Conservation (phyloP, 2,797 vertebrate genomes). For the Coregonus suidteri region DNA sequence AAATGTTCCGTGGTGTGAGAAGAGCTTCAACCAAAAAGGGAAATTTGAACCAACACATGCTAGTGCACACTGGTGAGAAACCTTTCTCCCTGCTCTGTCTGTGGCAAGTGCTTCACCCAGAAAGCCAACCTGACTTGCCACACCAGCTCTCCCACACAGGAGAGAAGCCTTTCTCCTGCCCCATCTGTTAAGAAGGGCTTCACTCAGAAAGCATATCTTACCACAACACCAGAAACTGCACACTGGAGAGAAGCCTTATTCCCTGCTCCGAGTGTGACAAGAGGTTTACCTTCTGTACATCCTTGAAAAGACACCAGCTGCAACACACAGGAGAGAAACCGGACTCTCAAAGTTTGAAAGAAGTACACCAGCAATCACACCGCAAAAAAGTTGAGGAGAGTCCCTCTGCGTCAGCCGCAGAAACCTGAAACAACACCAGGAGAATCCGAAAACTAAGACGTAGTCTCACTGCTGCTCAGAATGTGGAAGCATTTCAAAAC, state of each 20-base stretch:
- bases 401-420: not conserved
- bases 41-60: conserved; percentile 21
- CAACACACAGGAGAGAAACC: not conserved
- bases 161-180: conserved; percentile 28
- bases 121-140: conserved; percentile 22
- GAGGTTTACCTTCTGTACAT: not conserved
- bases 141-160: conserved; percentile 34
- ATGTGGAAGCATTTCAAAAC: conserved; percentile 22
- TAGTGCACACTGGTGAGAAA: conserved; percentile 20
- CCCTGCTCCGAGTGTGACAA: conserved; percentile 12
- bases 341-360: not conserved
- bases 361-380: not conserved
- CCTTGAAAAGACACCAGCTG: conserved; percentile 22
- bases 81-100: conserved; percentile 24
- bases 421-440: not conserved
- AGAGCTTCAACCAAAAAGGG: conserved; percentile 26
- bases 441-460: not conserved
- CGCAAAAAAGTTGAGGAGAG: not conserved
- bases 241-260: not conserved
- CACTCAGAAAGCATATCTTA: not conserved
- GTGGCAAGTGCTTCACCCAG: not conserved
- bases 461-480: not conserved
- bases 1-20: conserved; percentile 5
- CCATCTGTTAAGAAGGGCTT: not conserved
- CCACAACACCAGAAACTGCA: not conserved